A percentile compares a stretch with the other conserved stretches of the same genome.
phyloP scores from a whole-genome alignment of 2,113 vertebrate genomes.

The Platichthys stellatus region DNA sequence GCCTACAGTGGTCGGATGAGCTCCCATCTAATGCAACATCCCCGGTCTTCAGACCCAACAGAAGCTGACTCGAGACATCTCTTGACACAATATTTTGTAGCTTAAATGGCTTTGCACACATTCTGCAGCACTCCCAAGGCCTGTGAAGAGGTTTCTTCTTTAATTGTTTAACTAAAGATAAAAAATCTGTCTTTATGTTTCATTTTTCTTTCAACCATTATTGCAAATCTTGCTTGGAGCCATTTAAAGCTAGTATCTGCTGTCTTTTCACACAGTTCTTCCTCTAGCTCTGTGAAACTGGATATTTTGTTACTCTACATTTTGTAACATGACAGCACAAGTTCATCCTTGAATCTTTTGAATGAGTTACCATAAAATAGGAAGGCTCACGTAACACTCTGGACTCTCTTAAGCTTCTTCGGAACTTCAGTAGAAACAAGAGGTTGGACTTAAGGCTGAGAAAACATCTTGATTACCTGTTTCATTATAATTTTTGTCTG shows the following conservation, averaged over 20 bases:
- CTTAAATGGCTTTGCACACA: too few species aligned
- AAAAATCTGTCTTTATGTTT: too few species aligned
- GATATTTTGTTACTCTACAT: too few species aligned
- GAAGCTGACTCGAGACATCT: background rate
- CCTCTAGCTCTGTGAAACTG: background rate
- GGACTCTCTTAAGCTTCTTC: background rate
- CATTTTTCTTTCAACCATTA: too few species aligned
- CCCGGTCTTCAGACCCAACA: background rate
- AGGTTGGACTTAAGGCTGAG: background rate
- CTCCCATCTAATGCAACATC: too few species aligned
- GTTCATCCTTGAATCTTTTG: background rate
- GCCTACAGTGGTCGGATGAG: too few species aligned
- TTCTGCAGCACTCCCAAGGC: too few species aligned
- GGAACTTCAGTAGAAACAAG: background rate
- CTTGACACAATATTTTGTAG: background rate
- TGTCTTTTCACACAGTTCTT: background rate
- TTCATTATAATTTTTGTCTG: too few species aligned
- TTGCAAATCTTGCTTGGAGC: too few species aligned
- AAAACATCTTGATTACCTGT: background rate
- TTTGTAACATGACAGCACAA: too few species aligned
- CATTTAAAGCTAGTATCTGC: background rate
- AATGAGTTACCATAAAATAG: background rate
- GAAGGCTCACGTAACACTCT: background rate
- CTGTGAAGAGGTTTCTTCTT: too few species aligned
- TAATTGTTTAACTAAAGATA: too few species aligned